Base-by-base conservation (phyloP, 2,888 invertebrate genomes). In the Hyppa rectilinea region DNA sequence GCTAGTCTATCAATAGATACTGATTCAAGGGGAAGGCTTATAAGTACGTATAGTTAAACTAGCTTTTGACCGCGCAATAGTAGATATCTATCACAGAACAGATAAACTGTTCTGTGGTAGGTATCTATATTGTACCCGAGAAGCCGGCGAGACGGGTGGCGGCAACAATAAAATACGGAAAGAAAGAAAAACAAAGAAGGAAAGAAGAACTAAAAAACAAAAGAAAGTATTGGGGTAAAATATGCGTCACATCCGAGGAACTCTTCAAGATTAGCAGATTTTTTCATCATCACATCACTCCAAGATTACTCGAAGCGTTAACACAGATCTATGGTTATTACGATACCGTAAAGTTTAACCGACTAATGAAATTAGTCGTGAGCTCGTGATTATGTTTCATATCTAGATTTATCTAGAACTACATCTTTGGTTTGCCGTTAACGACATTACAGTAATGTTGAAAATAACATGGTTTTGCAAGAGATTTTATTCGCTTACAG, bases 311-410 rank as follows among this genome's bases (percentile, higher is more conserved):
- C 49, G 45, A 65, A 62, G 58, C 78, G 81, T 80, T 45, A 75
- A 61, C 70, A 58, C 1, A 77, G 77, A 76, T 81, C 61, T 59
- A 55, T 65, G 38, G 61, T 76, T 76, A 70, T 70, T 36, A 50
- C 20, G 20, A 58, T 64, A 69, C 77, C 81, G 77, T 69, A 74
- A 59, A 40, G 12, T n/a, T 45, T 79, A 73, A 14, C 66, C 80
- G 47, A 75, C 69, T 69, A 60, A 50, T 61, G 75, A 75, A 80
- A 77, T 62, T 63, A 78, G 60, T 66, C 76, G 74, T 79, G 49
- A 65, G 52, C 56, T 74, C 14, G 36, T 14, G 49, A 64, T 79
- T 65, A 43, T 40, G 65, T 31, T 47, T 50, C 29, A 14, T 60
- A 79, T 75, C 63, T 49, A 72, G 49, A 36, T 63, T n/a, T 26